These are phyloP conservation scores for Microctenopoma stevenorrisi DNA, from an alignment of 2,797 vertebrate species.

Conservation along the genomic window DNA sequence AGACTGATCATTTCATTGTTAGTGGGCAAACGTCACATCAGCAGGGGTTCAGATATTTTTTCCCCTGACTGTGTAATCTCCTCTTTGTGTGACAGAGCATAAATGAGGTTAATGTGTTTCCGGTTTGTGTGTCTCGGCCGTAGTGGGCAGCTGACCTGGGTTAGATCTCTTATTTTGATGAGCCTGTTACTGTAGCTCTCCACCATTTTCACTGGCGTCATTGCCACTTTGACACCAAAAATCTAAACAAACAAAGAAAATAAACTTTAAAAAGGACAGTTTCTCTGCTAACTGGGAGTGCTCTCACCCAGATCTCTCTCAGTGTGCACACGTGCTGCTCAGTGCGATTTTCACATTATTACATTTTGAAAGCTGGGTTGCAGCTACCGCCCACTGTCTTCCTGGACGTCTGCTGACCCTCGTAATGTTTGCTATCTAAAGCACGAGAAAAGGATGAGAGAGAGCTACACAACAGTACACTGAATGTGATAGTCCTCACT, in stretches of 20 bases:
- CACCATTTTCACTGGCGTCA: not conserved
- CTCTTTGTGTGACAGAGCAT: constrained; percentile 46
- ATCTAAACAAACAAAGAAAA: not conserved
- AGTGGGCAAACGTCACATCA: too few relatives aligned
- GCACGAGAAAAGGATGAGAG: not conserved
- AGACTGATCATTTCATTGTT: too few relatives aligned
- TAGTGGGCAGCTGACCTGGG: constrained; percentile 38
- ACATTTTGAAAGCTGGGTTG: constrained; percentile 18
- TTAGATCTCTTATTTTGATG: constrained; percentile 12
- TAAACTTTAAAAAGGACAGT: not conserved
- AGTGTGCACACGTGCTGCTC: constrained; percentile 1
- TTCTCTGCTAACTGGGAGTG: not conserved
- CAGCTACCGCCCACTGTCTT: constrained; percentile 12
- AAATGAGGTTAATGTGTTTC: constrained; percentile 54
- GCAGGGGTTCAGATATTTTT: too few relatives aligned
- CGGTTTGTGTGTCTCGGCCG: constrained; percentile 15
- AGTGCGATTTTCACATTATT: constrained; percentile 8
- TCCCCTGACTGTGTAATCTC: constrained; percentile 46
- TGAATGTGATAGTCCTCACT: not conserved
- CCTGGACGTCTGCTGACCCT: constrained; percentile 22
- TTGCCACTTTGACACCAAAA: not conserved
- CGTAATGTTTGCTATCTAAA: constrained; percentile 23
- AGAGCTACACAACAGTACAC: not conserved
- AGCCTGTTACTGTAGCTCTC: constrained; percentile 1
- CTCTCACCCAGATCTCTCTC: not conserved